A percentile compares a stretch with the other conserved stretches of the same genome.
Evolutionary conservation across 30 jellyfish, hydroid and myxozoan genomes (phyloP).

Genomic region (Pelagia noctiluca): DNA sequence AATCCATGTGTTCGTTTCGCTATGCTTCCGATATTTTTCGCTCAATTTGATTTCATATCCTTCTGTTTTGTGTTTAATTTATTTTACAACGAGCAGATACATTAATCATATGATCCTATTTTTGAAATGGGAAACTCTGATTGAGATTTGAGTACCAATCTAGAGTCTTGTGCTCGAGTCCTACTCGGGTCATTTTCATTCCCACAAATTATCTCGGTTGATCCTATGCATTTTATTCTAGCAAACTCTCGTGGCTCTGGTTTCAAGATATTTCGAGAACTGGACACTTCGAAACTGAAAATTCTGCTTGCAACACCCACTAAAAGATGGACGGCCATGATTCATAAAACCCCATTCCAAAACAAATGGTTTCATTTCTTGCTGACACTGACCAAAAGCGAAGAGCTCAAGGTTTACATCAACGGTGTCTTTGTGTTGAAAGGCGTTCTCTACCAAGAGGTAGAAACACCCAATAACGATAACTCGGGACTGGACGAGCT

Average conservation of each 20-base stretch:
- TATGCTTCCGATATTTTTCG: too few species aligned
- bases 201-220: too few species aligned
- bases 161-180: too few species aligned
- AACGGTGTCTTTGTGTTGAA: slow-evolving; percentile 19
- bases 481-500: background rate
- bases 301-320: background rate
- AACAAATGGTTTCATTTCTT: slow-evolving; percentile 64
- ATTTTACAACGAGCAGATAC: too few species aligned
- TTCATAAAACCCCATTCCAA: slow-evolving; percentile 27
- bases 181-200: too few species aligned
- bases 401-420: slow-evolving; percentile 52
- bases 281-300: background rate
- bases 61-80: too few species aligned
- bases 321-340: background rate
- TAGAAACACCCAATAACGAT: background rate
- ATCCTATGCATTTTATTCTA: background rate
- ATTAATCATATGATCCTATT: too few species aligned
- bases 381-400: slow-evolving; percentile 46
- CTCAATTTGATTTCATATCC: too few species aligned
- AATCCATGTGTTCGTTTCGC: too few species aligned
- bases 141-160: too few species aligned
- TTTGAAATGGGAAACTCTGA: too few species aligned
- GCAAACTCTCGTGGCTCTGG: background rate
- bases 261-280: background rate
- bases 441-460: background rate